phyloP scores from a whole-genome alignment of 2,888 invertebrate genomes.

The Cerceris rybyensis region DNA sequence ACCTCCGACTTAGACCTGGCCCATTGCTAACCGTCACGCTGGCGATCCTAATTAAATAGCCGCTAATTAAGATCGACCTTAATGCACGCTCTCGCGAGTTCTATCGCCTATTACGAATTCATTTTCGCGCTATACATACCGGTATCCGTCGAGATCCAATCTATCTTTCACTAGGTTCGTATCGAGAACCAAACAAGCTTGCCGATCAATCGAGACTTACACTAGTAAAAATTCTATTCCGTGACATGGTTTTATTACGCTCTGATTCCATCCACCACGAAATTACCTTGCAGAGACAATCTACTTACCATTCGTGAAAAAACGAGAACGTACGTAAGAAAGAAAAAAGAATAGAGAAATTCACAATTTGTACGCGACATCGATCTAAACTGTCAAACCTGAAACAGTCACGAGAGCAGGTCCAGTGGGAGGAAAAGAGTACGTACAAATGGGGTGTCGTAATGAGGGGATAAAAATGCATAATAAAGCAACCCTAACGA shows the following conservation, averaged over 20 bases:
- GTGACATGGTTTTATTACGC: too few relatives aligned
- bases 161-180: slow-evolving; percentile 23
- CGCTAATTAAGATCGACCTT: slow-evolving; percentile 81
- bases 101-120: slow-evolving; percentile 69
- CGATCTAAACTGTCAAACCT: not conserved
- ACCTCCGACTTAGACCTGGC: slow-evolving; percentile 77
- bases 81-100: slow-evolving; percentile 75
- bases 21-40: slow-evolving; percentile 79
- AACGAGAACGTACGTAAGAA: too few relatives aligned
- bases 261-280: too few relatives aligned
- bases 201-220: not conserved
- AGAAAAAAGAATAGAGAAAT: not conserved
- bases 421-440: not conserved
- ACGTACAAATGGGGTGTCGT: not conserved
- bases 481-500: slow-evolving; percentile 31
- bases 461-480: not conserved
- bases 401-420: not conserved
- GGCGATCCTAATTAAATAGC: slow-evolving; percentile 80
- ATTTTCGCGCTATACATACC: slow-evolving; percentile 64
- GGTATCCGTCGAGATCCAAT: slow-evolving; percentile 31
- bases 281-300: too few relatives aligned
- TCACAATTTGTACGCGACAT: not conserved
- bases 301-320: too few relatives aligned
- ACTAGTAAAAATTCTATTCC: not conserved
- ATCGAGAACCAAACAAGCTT: not conserved